Evolutionary conservation across 1,140 invertebrate species (phyloP).

Genomic region (Neodiprion lecontei): DNA sequence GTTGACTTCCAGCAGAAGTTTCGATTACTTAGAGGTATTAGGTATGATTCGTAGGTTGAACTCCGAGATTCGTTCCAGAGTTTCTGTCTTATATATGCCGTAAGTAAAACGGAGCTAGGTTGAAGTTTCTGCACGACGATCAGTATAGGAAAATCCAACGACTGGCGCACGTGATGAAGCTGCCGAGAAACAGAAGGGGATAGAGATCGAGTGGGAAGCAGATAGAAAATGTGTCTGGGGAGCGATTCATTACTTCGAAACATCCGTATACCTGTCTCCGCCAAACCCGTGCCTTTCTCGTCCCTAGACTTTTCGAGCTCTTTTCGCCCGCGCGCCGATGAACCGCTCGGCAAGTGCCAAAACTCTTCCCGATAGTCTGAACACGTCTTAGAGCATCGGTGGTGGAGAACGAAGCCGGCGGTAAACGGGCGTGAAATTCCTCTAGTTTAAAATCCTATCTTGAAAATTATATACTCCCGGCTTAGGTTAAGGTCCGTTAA

Average conservation of each 20-base stretch:
- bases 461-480: neutral
- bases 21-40: neutral
- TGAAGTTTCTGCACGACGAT: neutral
- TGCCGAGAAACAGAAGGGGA: neutral
- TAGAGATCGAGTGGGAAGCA: neutral
- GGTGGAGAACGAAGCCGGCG: too few species aligned
- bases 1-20: neutral
- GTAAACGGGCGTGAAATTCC: neutral
- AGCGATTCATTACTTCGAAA: conserved; percentile 5
- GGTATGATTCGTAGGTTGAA: neutral
- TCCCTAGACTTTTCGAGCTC: neutral
- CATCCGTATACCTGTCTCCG: conserved; percentile 6
- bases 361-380: neutral
- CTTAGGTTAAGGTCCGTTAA: neutral
- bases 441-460: neutral
- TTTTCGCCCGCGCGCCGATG: neutral
- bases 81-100: neutral
- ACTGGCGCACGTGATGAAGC: neutral
- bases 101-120: neutral
- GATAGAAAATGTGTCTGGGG: conserved; percentile 7
- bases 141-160: too few species aligned
- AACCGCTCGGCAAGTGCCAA: neutral
- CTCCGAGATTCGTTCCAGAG: neutral
- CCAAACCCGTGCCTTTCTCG: neutral
- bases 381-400: neutral